These are phyloP conservation scores for Cydia amplana DNA, from an alignment of 1,140 invertebrate genomes.

Conservation along the genomic window DNA sequence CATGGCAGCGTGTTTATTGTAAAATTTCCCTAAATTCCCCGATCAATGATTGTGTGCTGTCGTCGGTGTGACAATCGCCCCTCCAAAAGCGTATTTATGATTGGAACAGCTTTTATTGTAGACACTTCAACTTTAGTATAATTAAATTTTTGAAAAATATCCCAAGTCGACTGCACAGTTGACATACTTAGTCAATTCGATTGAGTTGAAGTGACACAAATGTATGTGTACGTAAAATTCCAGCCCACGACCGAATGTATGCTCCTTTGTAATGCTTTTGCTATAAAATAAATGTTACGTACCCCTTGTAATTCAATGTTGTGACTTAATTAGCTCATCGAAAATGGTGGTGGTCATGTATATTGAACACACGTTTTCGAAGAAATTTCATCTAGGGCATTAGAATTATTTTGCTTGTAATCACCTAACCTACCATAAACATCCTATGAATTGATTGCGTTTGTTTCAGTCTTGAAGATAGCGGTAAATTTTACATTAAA, in stretches of 20 bases:
- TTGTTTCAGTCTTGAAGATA: constrained; percentile 35
- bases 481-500: constrained; percentile 53
- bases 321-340: constrained; percentile 58
- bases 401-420: constrained; percentile 56
- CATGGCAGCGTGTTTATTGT: constrained; percentile 63
- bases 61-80: constrained; percentile 75
- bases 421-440: constrained; percentile 38
- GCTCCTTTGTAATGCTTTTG: constrained; percentile 63
- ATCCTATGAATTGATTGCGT: constrained; percentile 43
- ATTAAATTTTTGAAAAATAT: background rate
- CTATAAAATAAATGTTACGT: constrained; percentile 51
- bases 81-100: constrained; percentile 67
- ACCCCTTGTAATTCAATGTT: constrained; percentile 53
- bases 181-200: constrained; percentile 21
- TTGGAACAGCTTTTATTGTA: constrained; percentile 55
- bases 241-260: constrained; percentile 46
- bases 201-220: constrained; percentile 55
- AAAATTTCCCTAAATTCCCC: constrained; percentile 45
- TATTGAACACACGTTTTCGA: constrained; percentile 36
- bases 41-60: constrained; percentile 37
- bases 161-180: constrained; percentile 9
- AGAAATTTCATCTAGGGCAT: constrained; percentile 40
- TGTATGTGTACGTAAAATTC: constrained; percentile 40
- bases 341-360: constrained; percentile 67
- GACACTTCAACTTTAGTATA: constrained; percentile 52